Conservation (phyloP, 1,140 invertebrate species). For the Nebria ingens region DNA sequence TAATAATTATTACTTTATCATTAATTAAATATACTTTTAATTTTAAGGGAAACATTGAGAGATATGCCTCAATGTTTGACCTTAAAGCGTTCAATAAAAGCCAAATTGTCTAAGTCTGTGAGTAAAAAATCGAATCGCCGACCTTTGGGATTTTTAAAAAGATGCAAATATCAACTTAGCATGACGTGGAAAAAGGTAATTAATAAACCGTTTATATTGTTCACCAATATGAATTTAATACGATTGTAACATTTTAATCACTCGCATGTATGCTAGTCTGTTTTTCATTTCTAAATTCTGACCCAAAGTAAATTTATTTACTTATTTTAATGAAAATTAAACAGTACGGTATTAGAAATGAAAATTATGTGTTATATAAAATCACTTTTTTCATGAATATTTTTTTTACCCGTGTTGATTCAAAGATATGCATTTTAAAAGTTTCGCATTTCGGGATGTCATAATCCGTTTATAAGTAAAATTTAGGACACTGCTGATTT, state of each 20-base stretch:
- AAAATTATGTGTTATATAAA: no score
- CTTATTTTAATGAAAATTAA: no score
- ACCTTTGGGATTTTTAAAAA: conserved; percentile 42
- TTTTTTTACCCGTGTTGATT: no score
- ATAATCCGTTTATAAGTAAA: no score
- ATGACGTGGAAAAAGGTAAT: conserved; percentile 34
- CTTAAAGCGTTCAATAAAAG: conserved; percentile 48
- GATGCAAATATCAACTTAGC: conserved; percentile 42
- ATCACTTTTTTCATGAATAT: no score
- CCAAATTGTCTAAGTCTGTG: conserved; percentile 45
- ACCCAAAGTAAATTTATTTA: no score
- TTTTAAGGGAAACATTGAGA: conserved; percentile 44
- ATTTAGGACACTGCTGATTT: no score
- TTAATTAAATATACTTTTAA: conserved; percentile 7
- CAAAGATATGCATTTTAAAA: no score
- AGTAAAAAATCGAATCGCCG: conserved; percentile 39
- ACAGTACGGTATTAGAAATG: no score
- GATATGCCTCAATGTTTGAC: conserved; percentile 52
- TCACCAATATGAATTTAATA: background rate
- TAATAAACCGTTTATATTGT: conserved; percentile 12
- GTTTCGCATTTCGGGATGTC: no score
- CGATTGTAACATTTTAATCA: conserved; percentile 13
- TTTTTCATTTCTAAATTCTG: background rate
- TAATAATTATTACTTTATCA: conserved; percentile 11
- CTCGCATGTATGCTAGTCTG: conserved; percentile 2